These are phyloP conservation scores for Asobara japonica DNA, from an alignment of 1,140 invertebrate genomes.

Conservation along the genomic window DNA sequence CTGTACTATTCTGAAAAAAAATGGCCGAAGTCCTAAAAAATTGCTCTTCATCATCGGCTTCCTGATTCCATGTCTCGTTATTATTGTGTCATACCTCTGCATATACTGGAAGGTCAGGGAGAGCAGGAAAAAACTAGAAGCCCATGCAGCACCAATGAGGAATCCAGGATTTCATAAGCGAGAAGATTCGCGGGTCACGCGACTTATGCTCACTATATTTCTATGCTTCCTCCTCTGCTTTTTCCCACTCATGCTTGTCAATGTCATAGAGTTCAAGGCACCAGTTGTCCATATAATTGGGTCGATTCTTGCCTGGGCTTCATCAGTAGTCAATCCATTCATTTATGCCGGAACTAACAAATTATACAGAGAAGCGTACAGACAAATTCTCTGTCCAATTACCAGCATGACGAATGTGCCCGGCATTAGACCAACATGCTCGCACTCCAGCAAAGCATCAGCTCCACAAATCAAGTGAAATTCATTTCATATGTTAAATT, in stretches of 20 bases:
- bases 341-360: conserved; percentile 88
- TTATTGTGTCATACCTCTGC: conserved; percentile 84
- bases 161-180: conserved; percentile 59
- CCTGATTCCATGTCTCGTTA: conserved; percentile 82
- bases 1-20: conserved; percentile 84
- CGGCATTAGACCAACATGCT: conserved; percentile 45
- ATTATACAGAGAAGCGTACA: conserved; percentile 81
- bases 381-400: conserved; percentile 70
- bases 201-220: conserved; percentile 87
- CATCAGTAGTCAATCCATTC: conserved; percentile 85
- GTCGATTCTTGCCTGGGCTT: conserved; percentile 86
- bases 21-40: conserved; percentile 85
- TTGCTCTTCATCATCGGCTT: conserved; percentile 86
- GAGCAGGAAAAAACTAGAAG: conserved; percentile 76
- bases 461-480: conserved; percentile 42
- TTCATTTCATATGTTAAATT: background rate
- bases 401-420: conserved; percentile 38
- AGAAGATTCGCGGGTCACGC: conserved; percentile 82
- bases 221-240: conserved; percentile 85
- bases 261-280: conserved; percentile 78
- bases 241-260: conserved; percentile 85
- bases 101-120: conserved; percentile 83
- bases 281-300: conserved; percentile 82
- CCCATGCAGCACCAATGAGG: conserved; percentile 69
- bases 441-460: conserved; percentile 61